phyloP scores from a whole-genome alignment of 2,797 vertebrate species.

The Halcyon badia region DNA sequence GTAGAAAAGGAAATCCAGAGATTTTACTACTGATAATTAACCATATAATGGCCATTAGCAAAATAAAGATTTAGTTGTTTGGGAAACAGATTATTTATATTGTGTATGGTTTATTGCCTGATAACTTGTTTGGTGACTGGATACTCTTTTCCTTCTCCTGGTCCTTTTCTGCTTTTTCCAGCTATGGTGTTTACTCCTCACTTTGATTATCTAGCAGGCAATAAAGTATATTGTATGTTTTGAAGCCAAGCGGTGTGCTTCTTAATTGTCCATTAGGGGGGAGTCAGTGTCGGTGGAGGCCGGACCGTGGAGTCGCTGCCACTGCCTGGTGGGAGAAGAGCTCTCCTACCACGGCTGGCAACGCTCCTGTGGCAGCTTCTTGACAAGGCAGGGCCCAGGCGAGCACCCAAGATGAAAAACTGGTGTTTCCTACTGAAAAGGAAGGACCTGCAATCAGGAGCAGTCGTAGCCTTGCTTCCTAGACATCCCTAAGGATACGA shows the following conservation, averaged over 20 bases:
- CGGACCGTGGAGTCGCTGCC: background rate
- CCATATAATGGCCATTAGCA: constrained; percentile 68
- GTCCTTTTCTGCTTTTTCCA: constrained; percentile 77
- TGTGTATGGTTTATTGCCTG: constrained; percentile 80
- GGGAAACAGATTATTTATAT: constrained; percentile 79
- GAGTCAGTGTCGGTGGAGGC: background rate
- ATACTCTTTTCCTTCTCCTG: constrained; percentile 76
- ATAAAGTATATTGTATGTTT: constrained; percentile 81
- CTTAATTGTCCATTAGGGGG: constrained; percentile 12
- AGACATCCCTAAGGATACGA: fast-evolving
- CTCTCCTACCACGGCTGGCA: background rate
- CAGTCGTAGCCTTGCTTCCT: background rate
- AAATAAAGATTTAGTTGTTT: constrained; percentile 77
- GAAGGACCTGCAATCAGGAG: background rate
- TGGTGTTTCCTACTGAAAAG: background rate
- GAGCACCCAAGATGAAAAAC: background rate
- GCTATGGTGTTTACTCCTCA: constrained; percentile 77
- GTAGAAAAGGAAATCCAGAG: constrained; percentile 75
- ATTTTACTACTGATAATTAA: constrained; percentile 80
- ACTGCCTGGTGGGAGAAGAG: background rate
- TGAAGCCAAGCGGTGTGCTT: constrained; percentile 64
- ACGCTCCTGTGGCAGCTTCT: background rate
- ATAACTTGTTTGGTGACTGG: constrained; percentile 79
- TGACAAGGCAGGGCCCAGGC: background rate
- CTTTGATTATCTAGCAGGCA: constrained; percentile 80